phyloP scores from a whole-genome alignment of 1,140 invertebrate species.

The Nautilus pompilius region DNA sequence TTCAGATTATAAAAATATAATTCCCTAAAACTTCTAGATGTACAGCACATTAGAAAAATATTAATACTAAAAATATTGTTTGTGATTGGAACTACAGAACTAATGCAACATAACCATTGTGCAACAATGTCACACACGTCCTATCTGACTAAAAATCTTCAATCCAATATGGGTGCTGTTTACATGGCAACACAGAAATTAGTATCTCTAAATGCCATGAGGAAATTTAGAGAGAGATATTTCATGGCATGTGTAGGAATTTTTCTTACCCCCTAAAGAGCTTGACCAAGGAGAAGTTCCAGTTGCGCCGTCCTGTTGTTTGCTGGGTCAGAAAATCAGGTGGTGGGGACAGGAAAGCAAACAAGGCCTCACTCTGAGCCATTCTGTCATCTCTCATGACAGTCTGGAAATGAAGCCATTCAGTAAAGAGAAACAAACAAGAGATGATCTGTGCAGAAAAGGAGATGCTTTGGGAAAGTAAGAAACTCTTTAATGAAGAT shows the following conservation, averaged over 20 bases:
- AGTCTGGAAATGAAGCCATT: constrained; percentile 63
- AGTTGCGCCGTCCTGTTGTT: constrained; percentile 71
- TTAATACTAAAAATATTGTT: too few relatives aligned
- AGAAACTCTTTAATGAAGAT: too few relatives aligned
- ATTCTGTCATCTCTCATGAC: constrained; percentile 80
- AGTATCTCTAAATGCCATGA: neutral
- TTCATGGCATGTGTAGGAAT: neutral
- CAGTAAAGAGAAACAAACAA: too few relatives aligned
- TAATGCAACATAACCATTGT: too few relatives aligned
- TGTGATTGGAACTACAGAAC: too few relatives aligned
- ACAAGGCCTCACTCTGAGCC: constrained; percentile 83
- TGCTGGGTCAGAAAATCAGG: constrained; percentile 81
- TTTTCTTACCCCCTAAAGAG: constrained; percentile 75
- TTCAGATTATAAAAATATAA: too few relatives aligned
- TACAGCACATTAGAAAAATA: too few relatives aligned
- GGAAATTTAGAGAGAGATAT: neutral
- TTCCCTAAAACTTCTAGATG: too few relatives aligned
- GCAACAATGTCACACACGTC: too few relatives aligned
- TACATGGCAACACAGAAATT: neutral
- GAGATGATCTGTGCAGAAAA: too few relatives aligned
- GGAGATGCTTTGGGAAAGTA: too few relatives aligned
- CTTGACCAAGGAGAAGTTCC: constrained; percentile 77
- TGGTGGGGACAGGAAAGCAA: constrained; percentile 83
- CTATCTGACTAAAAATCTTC: too few relatives aligned
- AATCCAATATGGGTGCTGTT: neutral